Evolutionary conservation across 2,888 invertebrate species (phyloP), one percentile per base, ranked within the genome.

Genomic region (Hydrotaea diabolus): DNA sequence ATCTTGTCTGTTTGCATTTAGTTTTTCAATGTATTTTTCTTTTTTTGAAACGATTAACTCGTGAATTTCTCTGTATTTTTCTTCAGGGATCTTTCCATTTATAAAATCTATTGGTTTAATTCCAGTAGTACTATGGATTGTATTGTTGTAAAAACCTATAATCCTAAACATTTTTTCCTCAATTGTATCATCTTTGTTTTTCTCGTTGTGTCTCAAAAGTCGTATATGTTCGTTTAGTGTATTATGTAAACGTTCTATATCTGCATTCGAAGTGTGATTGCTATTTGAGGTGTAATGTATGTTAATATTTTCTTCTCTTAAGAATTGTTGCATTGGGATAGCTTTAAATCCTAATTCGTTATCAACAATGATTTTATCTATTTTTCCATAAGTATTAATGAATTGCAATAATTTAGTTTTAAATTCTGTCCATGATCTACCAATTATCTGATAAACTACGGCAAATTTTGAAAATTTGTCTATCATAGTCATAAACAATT

Each of bases 301-400:
- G 49, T 83, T 53, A 23, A 81, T 72, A 31, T 79, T 77, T 31
- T 76, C 9, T 7, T 82, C 31, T 17, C 55, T 62, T 57, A 86
- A 19, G 36, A 83, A 87, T 78, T 86, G 31, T 59, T 64, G 77
- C 36, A 87, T 39, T 1, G 85, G 85, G 23, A 85, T 31, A 0
- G 87, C 87, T 69, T 87, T 86, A n/a, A 85, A 86, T 11, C 85
- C 87, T 76, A 86, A 26, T 80, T 86, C 83, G 43, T 85, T 86
- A 46, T 87, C 85, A 8, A 77, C 73, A 15, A 87, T 59, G 15
- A 85, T 76, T 79, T 85, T 87, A 0, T n/a, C 31, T 17, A 85
- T 21, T 31, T 64, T 72, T 7, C 87, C 85, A 7, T 84, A 66
- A 64, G 77, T 82, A 36, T 36, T 76, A n/a, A 72, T 71, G 4